A percentile compares a stretch with the other conserved stretches of the same genome.
Evolutionary conservation across 2,797 vertebrate genomes (phyloP).

Genomic region (Falco cherrug): DNA sequence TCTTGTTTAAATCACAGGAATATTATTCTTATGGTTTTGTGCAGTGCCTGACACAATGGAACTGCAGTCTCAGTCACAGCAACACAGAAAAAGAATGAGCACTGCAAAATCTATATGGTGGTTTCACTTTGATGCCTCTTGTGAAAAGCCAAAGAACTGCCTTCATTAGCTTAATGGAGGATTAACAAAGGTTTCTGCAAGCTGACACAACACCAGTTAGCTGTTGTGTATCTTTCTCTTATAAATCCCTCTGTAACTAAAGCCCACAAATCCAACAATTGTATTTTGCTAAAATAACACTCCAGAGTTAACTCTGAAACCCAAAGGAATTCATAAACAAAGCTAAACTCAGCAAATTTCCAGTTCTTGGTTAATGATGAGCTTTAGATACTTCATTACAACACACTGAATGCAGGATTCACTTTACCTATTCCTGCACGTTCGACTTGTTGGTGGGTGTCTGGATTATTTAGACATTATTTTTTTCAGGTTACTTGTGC

Average conservation of each 20-base stretch:
- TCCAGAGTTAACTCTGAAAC: not conserved
- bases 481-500: not conserved
- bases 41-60: not conserved
- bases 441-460: fast-evolving
- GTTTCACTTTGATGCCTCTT: not conserved
- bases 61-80: fast-evolving
- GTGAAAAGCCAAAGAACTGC: not conserved
- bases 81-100: not conserved
- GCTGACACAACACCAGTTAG: not conserved
- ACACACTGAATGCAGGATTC: fast-evolving
- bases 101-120: not conserved
- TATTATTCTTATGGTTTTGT: not conserved
- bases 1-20: not conserved
- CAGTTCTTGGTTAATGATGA: not conserved
- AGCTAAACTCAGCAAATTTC: not conserved
- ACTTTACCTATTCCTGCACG: not conserved
- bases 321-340: not conserved
- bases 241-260: not conserved
- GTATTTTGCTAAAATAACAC: not conserved
- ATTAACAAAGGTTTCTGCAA: not conserved
- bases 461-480: not conserved
- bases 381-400: not conserved
- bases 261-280: not conserved
- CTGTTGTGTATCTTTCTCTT: not conserved
- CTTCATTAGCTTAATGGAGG: not conserved